Conservation (phyloP, 2,113 vertebrate species). For the Petromus typicus region DNA sequence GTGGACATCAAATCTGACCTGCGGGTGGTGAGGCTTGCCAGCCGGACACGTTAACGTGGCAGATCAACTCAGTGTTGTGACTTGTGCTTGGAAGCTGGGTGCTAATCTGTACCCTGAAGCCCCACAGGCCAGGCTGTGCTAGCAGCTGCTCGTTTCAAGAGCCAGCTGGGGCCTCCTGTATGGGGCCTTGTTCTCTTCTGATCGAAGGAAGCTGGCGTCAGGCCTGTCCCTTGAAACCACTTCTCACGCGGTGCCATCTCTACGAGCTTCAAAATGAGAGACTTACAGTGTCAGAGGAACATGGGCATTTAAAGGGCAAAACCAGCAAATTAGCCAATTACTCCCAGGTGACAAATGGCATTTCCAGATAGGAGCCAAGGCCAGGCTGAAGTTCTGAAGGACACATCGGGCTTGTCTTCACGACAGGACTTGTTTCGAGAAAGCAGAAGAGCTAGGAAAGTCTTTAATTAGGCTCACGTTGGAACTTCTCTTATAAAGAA, state of each 20-base stretch:
- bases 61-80: not conserved
- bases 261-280: constrained; percentile 28
- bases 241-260: constrained; percentile 27
- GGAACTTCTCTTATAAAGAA: constrained; percentile 62
- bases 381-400: constrained; percentile 28
- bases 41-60: not conserved
- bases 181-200: not conserved
- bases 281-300: constrained; percentile 65
- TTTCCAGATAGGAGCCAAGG: constrained; percentile 51
- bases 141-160: not conserved
- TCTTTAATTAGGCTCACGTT: constrained; percentile 68
- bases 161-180: not conserved
- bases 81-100: not conserved
- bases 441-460: constrained; percentile 29
- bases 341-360: constrained; percentile 57
- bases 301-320: constrained; percentile 77
- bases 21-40: not conserved
- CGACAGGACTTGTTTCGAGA: constrained; percentile 51
- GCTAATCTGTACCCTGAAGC: not conserved
- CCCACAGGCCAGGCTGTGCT: not conserved
- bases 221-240: not conserved
- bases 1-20: not conserved
- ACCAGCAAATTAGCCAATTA: constrained; percentile 75
- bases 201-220: not conserved
- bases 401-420: constrained; percentile 30